phyloP scores from a whole-genome alignment of 2,797 vertebrate genomes.

The Alca torda region DNA sequence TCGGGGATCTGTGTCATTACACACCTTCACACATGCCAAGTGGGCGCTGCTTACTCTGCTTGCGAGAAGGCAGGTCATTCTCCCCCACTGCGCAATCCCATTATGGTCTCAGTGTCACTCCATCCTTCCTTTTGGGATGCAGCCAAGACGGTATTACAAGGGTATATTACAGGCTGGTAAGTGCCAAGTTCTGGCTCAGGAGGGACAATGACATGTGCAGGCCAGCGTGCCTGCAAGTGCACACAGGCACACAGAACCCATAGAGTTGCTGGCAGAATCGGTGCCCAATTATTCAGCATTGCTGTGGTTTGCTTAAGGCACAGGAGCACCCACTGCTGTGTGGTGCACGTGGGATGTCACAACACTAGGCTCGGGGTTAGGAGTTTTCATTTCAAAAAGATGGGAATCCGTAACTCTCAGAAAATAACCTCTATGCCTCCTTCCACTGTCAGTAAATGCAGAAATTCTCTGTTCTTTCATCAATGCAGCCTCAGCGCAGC shows the following conservation, averaged over 20 bases:
- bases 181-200: neutral
- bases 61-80: slow-evolving; percentile 57
- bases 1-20: slow-evolving; percentile 17
- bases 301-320: neutral
- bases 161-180: neutral
- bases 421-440: neutral
- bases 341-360: neutral
- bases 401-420: neutral
- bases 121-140: slow-evolving; percentile 53
- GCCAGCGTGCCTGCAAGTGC: neutral
- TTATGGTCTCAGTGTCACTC: slow-evolving; percentile 59
- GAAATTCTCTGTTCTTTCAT: neutral
- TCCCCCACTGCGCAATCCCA: slow-evolving; percentile 68
- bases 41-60: slow-evolving; percentile 17
- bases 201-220: neutral
- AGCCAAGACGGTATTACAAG: slow-evolving; percentile 61
- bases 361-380: neutral
- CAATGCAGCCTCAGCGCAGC: neutral
- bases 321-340: neutral
- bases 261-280: neutral
- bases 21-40: neutral
- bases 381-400: neutral
- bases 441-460: neutral
- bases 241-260: neutral
- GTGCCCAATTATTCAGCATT: neutral